Percentiles rank a stretch among this genome's conserved stretches.
Evolutionary conservation across 2,113 vertebrate species (phyloP).

Genomic region (Dolichallabes microphthalmus): DNA sequence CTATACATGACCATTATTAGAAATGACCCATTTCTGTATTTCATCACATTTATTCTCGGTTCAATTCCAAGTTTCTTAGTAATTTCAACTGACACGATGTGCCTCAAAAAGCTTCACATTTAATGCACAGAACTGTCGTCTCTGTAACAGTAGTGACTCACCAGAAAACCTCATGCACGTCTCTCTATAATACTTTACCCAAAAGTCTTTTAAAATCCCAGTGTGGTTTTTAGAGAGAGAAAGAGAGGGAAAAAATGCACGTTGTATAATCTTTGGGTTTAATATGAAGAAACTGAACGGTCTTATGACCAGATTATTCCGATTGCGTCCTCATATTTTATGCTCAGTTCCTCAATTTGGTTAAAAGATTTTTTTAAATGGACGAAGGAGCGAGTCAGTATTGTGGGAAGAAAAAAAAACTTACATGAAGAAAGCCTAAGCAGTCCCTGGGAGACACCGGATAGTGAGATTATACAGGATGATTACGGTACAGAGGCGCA

Average conservation of each 20-base stretch:
- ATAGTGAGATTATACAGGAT: neutral
- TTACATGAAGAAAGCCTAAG: neutral
- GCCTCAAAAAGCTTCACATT: neutral
- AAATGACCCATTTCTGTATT: neutral
- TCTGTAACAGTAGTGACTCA: neutral
- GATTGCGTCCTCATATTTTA: neutral
- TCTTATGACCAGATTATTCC: neutral
- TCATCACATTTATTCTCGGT: neutral
- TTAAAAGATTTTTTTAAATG: no score
- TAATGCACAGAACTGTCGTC: neutral
- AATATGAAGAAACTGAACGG: neutral
- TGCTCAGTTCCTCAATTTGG: neutral
- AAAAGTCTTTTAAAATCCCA: neutral
- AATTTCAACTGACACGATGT: neutral
- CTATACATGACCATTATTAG: no score
- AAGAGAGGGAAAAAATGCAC: neutral
- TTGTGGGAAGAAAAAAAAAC: neutral
- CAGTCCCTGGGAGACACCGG: neutral
- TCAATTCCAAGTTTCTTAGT: neutral
- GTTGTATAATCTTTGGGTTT: neutral
- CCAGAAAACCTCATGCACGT: no score
- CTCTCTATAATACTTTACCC: neutral
- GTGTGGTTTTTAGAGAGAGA: neutral
- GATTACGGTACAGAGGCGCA: neutral
- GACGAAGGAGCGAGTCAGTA: neutral